Evolutionary conservation across 2,888 invertebrate species (phyloP).

Genomic region (Nasonovia ribisnigri): DNA sequence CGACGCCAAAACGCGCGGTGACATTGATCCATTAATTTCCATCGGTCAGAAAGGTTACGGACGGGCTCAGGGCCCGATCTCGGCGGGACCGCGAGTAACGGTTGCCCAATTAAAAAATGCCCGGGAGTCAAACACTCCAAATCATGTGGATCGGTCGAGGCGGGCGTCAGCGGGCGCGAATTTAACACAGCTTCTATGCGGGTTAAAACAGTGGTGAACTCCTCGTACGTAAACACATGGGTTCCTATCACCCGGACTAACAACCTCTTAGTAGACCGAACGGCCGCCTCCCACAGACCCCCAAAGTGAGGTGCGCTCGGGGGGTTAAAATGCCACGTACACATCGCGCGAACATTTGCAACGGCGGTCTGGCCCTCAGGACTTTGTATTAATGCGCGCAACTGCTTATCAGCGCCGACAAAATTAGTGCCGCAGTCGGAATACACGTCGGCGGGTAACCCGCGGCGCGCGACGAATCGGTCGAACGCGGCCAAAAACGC

Average conservation of each 20-base stretch:
- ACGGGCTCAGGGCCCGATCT: no score
- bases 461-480: neutral
- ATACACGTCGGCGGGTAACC: neutral
- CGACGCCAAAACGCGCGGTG: no score
- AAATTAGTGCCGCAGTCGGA: slow-evolving; percentile 6
- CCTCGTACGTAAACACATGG: neutral
- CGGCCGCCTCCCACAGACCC: neutral
- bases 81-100: no score
- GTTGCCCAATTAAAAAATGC: no score
- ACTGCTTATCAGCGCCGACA: neutral
- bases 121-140: no score
- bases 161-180: no score
- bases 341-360: accelerated
- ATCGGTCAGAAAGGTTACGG: no score
- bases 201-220: neutral
- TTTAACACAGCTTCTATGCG: no score
- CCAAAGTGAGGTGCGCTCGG: neutral
- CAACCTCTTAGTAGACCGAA: neutral
- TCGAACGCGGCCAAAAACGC: neutral
- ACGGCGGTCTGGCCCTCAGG: no score
- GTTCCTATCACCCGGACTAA: neutral
- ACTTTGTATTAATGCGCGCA: neutral
- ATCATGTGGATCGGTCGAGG: no score
- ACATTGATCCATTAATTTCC: no score
- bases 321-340: neutral